Percentiles rank a stretch among this genome's conserved stretches.
phyloP scores from a whole-genome alignment of 2,888 invertebrate species.

The Octodonta nipae region DNA sequence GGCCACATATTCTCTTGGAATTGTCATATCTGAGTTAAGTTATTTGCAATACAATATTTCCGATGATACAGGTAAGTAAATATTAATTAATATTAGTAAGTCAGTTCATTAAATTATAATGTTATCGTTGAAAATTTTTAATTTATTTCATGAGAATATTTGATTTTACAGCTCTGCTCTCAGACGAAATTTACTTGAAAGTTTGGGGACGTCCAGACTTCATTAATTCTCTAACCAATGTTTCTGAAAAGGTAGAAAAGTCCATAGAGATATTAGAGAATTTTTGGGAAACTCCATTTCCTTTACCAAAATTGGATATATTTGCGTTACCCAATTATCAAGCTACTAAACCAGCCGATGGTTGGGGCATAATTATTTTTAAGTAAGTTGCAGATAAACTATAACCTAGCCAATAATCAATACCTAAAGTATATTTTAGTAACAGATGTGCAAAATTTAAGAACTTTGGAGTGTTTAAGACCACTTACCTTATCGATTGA shows the following conservation, averaged over 20 bases:
- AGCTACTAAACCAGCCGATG: constrained; percentile 59
- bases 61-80: constrained; percentile 16
- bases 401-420: too few relatives aligned
- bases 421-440: too few relatives aligned
- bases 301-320: constrained; percentile 55
- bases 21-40: constrained; percentile 54
- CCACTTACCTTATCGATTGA: too few relatives aligned
- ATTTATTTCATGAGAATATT: too few relatives aligned
- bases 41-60: constrained; percentile 20
- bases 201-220: constrained; percentile 54
- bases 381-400: too few relatives aligned
- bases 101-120: too few relatives aligned
- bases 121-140: background rate
- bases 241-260: constrained; percentile 43
- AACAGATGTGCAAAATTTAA: too few relatives aligned
- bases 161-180: background rate
- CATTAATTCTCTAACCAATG: constrained; percentile 42
- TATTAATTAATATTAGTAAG: too few relatives aligned
- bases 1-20: constrained; percentile 62
- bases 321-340: constrained; percentile 60
- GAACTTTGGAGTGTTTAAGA: too few relatives aligned
- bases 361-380: constrained; percentile 67
- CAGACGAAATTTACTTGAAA: constrained; percentile 28
- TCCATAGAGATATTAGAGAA: constrained; percentile 47
- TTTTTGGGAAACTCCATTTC: constrained; percentile 52